Conservation (phyloP, 2,113 vertebrate genomes). For the Megalops atlanticus region DNA sequence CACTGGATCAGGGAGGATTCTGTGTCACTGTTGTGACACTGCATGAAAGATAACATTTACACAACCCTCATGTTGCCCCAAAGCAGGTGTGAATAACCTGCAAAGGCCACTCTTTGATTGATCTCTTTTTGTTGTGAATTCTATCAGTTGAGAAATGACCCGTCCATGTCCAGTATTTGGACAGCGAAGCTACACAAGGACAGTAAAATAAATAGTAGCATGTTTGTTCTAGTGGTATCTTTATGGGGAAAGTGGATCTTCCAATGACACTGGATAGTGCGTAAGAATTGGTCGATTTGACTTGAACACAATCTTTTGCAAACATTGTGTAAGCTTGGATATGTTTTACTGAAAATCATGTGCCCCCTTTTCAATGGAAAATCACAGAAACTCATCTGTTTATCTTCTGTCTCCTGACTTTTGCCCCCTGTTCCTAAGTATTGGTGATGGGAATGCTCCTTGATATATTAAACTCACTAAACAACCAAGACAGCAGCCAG, state of each 20-base stretch:
- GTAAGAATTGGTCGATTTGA: not conserved
- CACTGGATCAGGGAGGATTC: conserved; percentile 32
- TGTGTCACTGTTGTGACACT: conserved; percentile 32
- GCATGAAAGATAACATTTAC: conserved; percentile 20
- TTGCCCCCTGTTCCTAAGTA: not conserved
- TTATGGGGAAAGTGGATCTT: too few relatives aligned
- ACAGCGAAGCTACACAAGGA: not conserved
- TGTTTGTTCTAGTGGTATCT: too few relatives aligned
- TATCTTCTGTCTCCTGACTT: too few relatives aligned
- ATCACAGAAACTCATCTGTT: too few relatives aligned
- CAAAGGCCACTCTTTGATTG: not conserved
- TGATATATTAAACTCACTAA: not conserved
- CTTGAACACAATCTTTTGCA: not conserved
- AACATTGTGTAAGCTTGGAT: not conserved
- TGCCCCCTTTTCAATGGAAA: not conserved
- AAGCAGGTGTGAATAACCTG: conserved; percentile 5
- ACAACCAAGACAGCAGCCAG: not conserved
- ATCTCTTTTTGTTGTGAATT: conserved; percentile 7
- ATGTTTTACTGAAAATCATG: not conserved
- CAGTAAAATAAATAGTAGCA: too few relatives aligned
- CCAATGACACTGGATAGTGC: too few relatives aligned
- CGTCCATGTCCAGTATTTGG: conserved; percentile 18
- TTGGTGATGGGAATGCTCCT: not conserved
- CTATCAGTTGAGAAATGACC: not conserved
- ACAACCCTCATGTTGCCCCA: not conserved